Percentiles rank a stretch among this genome's conserved stretches.
These are phyloP conservation scores for Lithophane leautieri DNA, from an alignment of 2,888 invertebrate genomes.

Conservation along the genomic window DNA sequence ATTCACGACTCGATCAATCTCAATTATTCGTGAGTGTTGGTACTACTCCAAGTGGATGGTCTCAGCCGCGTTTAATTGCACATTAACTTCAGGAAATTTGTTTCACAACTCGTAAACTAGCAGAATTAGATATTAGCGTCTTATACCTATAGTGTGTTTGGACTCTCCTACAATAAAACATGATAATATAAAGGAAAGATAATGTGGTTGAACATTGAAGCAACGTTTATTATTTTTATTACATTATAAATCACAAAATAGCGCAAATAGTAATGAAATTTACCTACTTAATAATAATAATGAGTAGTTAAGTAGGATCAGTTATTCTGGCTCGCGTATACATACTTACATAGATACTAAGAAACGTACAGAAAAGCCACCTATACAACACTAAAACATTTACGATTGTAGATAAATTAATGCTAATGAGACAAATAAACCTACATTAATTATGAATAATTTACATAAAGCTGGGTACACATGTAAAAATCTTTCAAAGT, in stretches of 20 bases:
- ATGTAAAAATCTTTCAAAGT: conserved; percentile 17
- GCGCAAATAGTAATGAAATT: conserved; percentile 9
- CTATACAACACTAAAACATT: conserved; percentile 81
- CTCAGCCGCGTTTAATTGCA: conserved; percentile 74
- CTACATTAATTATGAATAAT: conserved; percentile 71
- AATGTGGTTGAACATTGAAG: background rate
- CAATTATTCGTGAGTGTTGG: conserved; percentile 83
- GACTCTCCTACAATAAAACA: conserved; percentile 17
- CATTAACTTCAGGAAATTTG: conserved; percentile 60
- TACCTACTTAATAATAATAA: conserved; percentile 4
- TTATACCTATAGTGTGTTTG: background rate
- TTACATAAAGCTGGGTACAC: conserved; percentile 11
- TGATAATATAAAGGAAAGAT: background rate
- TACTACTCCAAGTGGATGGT: conserved; percentile 77
- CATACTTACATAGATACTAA: background rate
- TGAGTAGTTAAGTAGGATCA: conserved; percentile 14
- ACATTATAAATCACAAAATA: conserved; percentile 25
- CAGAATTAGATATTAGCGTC: conserved; percentile 36
- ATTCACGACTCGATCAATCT: conserved; percentile 88
- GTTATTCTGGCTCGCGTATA: background rate
- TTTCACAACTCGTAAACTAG: conserved; percentile 41
- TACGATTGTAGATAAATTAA: conserved; percentile 83
- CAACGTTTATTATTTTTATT: conserved; percentile 21
- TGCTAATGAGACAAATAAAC: conserved; percentile 79
- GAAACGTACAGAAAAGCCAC: conserved; percentile 62